phyloP scores from a whole-genome alignment of 2,888 invertebrate species.

The Polymixis lichenea region DNA sequence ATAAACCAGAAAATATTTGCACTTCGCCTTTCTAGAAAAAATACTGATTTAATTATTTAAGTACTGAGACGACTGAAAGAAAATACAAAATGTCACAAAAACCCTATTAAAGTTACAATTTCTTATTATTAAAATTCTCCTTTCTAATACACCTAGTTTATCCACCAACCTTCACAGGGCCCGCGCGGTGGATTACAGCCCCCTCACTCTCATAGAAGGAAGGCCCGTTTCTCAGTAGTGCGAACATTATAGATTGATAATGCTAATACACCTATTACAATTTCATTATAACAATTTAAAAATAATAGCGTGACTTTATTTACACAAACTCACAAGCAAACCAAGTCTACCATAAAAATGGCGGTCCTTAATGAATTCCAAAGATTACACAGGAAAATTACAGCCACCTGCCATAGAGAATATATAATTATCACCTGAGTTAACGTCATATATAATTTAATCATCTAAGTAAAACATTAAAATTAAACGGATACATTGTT shows the following conservation, averaged over 20 bases:
- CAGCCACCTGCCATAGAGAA: constrained; percentile 43
- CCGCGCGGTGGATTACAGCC: no score
- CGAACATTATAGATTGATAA: no score
- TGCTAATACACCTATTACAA: background rate
- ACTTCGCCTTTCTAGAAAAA: no score
- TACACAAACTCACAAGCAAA: background rate
- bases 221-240: no score
- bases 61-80: no score
- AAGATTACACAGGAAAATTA: constrained; percentile 41
- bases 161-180: no score
- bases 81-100: no score
- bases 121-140: background rate
- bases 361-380: constrained; percentile 36
- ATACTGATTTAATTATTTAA: no score
- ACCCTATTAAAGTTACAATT: background rate
- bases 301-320: background rate
- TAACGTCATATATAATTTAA: constrained; percentile 36
- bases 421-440: constrained; percentile 54
- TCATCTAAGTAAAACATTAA: constrained; percentile 51
- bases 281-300: background rate
- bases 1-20: no score
- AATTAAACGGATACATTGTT: constrained; percentile 31
- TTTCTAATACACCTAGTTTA: background rate
- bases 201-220: no score
- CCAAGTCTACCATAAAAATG: constrained; percentile 29